Evolutionary conservation across 2,113 vertebrate genomes (phyloP).

Genomic region (Anhinga rufa): DNA sequence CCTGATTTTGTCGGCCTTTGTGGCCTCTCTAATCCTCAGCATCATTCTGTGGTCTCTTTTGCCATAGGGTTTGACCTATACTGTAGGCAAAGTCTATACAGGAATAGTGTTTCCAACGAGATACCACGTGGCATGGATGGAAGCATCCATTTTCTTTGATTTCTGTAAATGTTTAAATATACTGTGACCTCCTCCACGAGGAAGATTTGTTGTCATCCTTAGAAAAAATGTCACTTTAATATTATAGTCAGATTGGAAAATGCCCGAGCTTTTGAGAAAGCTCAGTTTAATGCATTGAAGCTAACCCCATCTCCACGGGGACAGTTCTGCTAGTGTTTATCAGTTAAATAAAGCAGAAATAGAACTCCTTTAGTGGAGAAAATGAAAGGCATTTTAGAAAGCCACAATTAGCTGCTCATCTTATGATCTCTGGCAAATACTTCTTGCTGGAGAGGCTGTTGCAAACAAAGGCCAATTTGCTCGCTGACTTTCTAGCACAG

Average conservation of each 20-base stretch:
- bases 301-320: not conserved
- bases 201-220: not conserved
- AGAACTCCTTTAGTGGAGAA: not conserved
- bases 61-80: not conserved
- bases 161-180: not conserved
- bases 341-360: conserved; percentile 11
- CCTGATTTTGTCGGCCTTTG: not conserved
- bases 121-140: not conserved
- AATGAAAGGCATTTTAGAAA: conserved; percentile 7
- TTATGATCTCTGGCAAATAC: conserved; percentile 1
- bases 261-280: not conserved
- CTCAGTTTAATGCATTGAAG: not conserved
- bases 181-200: not conserved
- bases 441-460: not conserved
- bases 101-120: not conserved
- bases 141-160: not conserved
- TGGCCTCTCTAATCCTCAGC: not conserved
- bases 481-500: not conserved
- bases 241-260: not conserved
- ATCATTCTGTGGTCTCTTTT: not conserved
- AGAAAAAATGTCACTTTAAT: not conserved
- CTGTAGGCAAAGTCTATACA: not conserved
- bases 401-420: conserved; percentile 17
- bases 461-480: not conserved
- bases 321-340: not conserved